Base-by-base conservation (phyloP, 1,140 invertebrate species). In the Drosophila parabipectinata region DNA sequence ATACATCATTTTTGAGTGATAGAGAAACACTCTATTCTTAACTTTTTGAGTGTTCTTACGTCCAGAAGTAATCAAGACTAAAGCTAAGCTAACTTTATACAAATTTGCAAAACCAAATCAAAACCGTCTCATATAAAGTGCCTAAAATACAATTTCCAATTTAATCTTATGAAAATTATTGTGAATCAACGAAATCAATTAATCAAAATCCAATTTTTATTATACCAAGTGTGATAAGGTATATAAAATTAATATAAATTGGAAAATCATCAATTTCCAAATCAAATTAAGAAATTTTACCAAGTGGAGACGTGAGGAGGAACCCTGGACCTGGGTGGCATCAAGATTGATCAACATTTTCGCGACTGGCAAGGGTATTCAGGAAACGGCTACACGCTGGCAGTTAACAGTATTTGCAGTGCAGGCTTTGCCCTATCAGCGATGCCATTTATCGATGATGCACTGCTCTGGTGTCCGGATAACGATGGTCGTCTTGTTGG, bases 371-470 rank as follows among this genome's bases (percentile, higher is more conserved):
- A 69, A 66, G 66, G 66, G 63, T 69, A 57, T 32, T 44, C 66
- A 72, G 74, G 62, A 77, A 85, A 88, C 79, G 82, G 69, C 69
- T 72, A 76, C 75, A 91, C 82, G 77, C 91, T 91, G 91, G 93
- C 94, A 93, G 93, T 93, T 92, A 93, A 94, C 91, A 93, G 94
- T 92, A 93, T 94, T 92, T 93, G 94, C 92, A 92, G 94, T 93
- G 83, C 83, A 88, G 93, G 92, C 84, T 93, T 93, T 93, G 93
- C 93, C 92, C 93, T 94, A 89, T 93, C 94, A 94, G 94, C 94
- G 94, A 98, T 98, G 97, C 97, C 97, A 93, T 98, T 98, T 94
- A 97, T 98, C 93, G 97, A 98, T 93, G 97, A 98, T 94, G 97
- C 97, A 91, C 92, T 96, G 77, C 95, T 97, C 78, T 98, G 97